These are phyloP conservation scores for Poeciliopsis occidentalis DNA, from an alignment of 2,113 vertebrate species.

Conservation along the genomic window DNA sequence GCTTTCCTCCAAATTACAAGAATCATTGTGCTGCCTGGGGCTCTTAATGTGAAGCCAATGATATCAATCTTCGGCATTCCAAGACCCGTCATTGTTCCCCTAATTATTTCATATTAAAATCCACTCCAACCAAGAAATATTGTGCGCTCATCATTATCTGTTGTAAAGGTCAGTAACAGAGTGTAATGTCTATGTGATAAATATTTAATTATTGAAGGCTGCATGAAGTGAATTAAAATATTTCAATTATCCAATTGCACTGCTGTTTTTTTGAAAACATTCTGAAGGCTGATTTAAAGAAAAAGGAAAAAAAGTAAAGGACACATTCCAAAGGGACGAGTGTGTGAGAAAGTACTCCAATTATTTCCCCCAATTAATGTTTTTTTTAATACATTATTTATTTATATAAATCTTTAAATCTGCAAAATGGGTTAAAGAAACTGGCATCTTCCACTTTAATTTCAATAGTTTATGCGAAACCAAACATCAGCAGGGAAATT, in stretches of 20 bases:
- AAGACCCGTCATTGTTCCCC: background rate
- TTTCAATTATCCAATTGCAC: background rate
- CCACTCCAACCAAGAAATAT: background rate
- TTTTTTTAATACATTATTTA: background rate
- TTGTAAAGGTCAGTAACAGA: background rate
- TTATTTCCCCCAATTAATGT: background rate
- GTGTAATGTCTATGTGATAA: background rate
- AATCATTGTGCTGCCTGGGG: background rate
- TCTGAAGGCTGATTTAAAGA: background rate
- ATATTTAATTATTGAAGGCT: background rate
- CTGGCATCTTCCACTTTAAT: background rate
- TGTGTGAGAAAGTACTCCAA: background rate
- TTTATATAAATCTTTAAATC: background rate
- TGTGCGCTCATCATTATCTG: background rate
- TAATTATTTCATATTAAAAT: conserved; percentile 1
- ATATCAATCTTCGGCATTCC: background rate
- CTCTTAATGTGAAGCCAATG: conserved; percentile 1
- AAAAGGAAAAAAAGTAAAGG: too few species aligned
- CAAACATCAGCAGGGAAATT: background rate
- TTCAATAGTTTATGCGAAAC: background rate
- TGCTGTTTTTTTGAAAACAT: background rate
- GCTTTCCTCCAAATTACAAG: conserved; percentile 23
- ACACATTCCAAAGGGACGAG: background rate
- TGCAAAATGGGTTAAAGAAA: background rate
- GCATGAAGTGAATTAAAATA: background rate